Evolutionary conservation across 2,797 vertebrate species (phyloP), one percentile per base, ranked within the genome.

Genomic region (Ara ararauna): DNA sequence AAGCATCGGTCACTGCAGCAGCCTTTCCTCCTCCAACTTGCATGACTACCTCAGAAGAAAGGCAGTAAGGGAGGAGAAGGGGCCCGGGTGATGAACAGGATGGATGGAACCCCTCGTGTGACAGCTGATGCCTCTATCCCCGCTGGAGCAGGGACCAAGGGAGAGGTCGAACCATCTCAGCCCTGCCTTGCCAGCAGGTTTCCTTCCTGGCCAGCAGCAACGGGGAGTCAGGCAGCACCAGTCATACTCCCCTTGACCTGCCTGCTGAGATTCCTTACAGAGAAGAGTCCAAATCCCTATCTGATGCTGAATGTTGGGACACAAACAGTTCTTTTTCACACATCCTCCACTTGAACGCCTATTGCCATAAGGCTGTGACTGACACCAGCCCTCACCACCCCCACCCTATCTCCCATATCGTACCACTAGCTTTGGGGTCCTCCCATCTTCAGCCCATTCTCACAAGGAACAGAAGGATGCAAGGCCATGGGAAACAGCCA

Each of bases 401-500:
- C 67, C 34, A 30, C 27, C 11, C 65, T 15, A 1, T 21, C 32
- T 20, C 68, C 68, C 40, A 16, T 11, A 70, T 44, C 65, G 24
- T 67, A 58, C 45, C 22, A 47, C 73, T 81, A 51, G 58, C 83
- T 64, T 54, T 5, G 40, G 30, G 60, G 81, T 21, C 20, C 10
- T 81, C 77, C 80, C 62, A 38, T 72, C 27, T 34, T 60, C 62
- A 79, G 53, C 53, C 34, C 60, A 8, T 42, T 90, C 89, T 85
- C 85, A 38, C 58, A 27, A 60, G 60, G 67, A 95, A 42, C 30
- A 27, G 70, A 77, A 48, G 70, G 73, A 77, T 0, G 0, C 16
- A 42, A 90, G 50, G 76, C 89, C 70, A 34, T 6, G 66, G 67
- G 91, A 93, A 74, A 73, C n/a, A 44, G 62, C 62, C 51, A 67